Percentiles rank a stretch among this genome's conserved stretches.
These are phyloP conservation scores for Polyommatus iphigenia DNA, from an alignment of 2,888 invertebrate genomes.

Conservation along the genomic window DNA sequence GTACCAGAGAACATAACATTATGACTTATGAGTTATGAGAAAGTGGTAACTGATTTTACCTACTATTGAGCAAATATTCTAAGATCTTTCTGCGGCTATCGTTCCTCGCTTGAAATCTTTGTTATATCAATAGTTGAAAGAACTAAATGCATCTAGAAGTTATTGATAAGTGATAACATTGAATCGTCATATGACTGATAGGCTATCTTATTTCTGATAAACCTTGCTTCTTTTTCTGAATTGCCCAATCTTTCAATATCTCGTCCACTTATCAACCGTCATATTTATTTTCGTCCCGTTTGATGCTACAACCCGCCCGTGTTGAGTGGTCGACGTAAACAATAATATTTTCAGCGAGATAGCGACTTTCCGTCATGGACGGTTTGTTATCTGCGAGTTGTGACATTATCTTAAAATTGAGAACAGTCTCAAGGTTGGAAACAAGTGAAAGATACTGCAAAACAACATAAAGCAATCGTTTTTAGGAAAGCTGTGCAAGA, in stretches of 20 bases:
- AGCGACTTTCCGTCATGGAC: neutral
- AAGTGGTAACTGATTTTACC: too few relatives aligned
- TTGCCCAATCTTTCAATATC: constrained; percentile 22
- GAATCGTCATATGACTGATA: neutral
- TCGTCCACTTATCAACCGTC: constrained; percentile 33
- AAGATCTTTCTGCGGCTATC: too few relatives aligned
- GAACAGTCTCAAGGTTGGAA: constrained; percentile 28
- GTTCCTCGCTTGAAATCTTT: neutral
- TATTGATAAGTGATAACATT: neutral
- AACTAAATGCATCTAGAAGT: neutral
- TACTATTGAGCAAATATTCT: too few relatives aligned
- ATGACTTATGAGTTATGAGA: too few relatives aligned
- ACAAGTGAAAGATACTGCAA: neutral
- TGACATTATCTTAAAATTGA: constrained; percentile 30
- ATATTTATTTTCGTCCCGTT: constrained; percentile 33
- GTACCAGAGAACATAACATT: too few relatives aligned
- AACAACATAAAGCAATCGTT: neutral
- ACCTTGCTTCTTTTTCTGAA: neutral
- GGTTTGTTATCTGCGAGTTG: constrained; percentile 12
- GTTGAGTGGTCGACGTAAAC: constrained; percentile 14
- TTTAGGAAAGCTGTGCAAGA: neutral
- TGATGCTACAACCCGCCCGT: constrained; percentile 24
- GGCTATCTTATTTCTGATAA: neutral
- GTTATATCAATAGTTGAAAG: neutral
- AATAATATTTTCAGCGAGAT: constrained; percentile 4